Evolutionary conservation across 2,888 invertebrate species (phyloP).

Genomic region (Tipula unca): DNA sequence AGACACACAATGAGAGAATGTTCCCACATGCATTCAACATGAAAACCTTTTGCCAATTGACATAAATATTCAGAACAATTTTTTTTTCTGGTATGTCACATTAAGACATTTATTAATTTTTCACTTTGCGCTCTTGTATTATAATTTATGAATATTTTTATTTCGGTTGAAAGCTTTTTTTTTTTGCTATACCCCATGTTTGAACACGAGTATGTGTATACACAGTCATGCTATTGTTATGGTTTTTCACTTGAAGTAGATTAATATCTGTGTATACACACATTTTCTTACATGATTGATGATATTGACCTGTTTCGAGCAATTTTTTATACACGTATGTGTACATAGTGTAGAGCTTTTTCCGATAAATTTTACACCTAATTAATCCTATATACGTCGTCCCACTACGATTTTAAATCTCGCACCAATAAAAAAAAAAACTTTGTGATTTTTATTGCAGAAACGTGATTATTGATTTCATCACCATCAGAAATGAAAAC

Average conservation of each 20-base stretch:
- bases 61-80: not conserved
- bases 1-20: not conserved
- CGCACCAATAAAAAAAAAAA: not conserved
- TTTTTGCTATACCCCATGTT: not conserved
- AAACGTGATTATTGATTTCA: not conserved
- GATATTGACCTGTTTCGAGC: not conserved
- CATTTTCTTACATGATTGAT: constrained; percentile 2
- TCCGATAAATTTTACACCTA: not conserved
- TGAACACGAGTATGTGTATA: not conserved
- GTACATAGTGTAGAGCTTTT: not conserved
- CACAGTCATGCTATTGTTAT: not conserved
- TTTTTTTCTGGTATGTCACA: not conserved
- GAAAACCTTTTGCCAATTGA: not conserved
- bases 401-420: not conserved
- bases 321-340: not conserved
- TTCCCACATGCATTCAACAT: not conserved
- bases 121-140: not conserved
- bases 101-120: constrained; percentile 14
- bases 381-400: not conserved
- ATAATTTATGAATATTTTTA: constrained; percentile 14
- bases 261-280: not conserved
- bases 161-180: constrained; percentile 8
- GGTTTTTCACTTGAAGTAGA: not conserved
- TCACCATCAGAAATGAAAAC: not conserved
- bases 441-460: not conserved